Conservation (phyloP, 2,113 vertebrate genomes). For the Hypomesus transpacificus region DNA sequence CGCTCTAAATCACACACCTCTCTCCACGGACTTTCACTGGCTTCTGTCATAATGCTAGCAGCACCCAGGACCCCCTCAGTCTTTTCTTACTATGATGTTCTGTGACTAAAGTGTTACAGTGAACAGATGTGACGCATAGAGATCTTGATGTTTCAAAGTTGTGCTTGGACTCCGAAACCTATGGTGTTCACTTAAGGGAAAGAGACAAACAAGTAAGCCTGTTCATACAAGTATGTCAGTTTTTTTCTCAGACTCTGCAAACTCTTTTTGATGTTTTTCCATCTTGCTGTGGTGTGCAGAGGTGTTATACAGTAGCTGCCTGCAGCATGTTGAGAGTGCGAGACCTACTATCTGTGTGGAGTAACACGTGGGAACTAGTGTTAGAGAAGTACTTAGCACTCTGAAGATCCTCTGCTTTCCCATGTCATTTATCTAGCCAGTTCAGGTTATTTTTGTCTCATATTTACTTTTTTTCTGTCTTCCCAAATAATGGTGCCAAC, state of each 20-base stretch:
- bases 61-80: not conserved
- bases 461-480: too few relatives aligned
- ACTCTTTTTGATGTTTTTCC: not conserved
- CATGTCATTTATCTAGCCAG: too few relatives aligned
- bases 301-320: constrained; percentile 16
- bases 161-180: too few relatives aligned
- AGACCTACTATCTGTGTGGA: constrained; percentile 30
- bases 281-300: not conserved
- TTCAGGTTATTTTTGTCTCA: not conserved
- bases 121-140: too few relatives aligned
- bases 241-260: not conserved
- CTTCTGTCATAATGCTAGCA: not conserved
- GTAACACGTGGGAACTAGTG: constrained; percentile 61
- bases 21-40: constrained; percentile 7
- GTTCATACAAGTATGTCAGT: too few relatives aligned
- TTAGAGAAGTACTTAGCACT: constrained; percentile 30
- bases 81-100: not conserved
- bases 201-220: too few relatives aligned
- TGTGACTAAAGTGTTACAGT: too few relatives aligned
- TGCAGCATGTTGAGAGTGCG: constrained; percentile 23
- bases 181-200: too few relatives aligned
- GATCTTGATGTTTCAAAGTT: too few relatives aligned
- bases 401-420: not conserved
- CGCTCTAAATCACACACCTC: not conserved
- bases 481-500: too few relatives aligned